Base-by-base conservation (phyloP, 2,888 invertebrate species). In the Drosophila subsilvestris region DNA sequence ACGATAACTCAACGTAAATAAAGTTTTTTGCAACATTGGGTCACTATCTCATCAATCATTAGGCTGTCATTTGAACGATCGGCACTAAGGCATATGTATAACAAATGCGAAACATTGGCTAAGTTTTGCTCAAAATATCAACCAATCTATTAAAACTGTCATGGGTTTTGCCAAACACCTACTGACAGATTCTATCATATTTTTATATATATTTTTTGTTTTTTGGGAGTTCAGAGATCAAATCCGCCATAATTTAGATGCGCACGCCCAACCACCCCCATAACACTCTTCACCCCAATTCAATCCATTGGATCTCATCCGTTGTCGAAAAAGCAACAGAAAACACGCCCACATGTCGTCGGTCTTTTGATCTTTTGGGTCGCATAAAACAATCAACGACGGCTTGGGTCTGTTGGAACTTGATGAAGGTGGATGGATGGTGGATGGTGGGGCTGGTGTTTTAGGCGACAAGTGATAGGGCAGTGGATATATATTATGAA, bases 311-410 rank as follows among this genome's bases (percentile, higher is more conserved):
- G 37, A 14, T 37, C 37, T 37, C 37, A 37, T 37, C 37, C 6
- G 37, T 37, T 37, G 37, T 37, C 37, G 14, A 47, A 18, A 50
- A 47, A 63, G 32, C 22, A 12, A 9, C 62, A 62, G 3, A 51
- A 37, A 45, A 9, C 32, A 37, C 50, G 69, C 70, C 69, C 50
- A 68, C 60, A 51, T 60, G 75, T 67, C 77, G 63, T 68, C 66
- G 76, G 62, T 69, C 65, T 57, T 47, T 47, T 54, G 47, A 61
- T 49, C 29, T 47, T 47, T 12, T 32, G 42, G 43, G 50, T 66
- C 63, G 57, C 81, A 72, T 84, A 81, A 84, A 80, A 79, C 76
- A 86, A 80, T 76, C 79, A 81, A 72, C 73, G 59, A 62, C 57
- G 55, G 48, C 58, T 25, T 18, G 29, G 50, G 47, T 20, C 43